Percentiles rank a stretch among this genome's conserved stretches.
Evolutionary conservation across 1,140 invertebrate genomes (phyloP).

Genomic region (Cataglyphis hispanica): DNA sequence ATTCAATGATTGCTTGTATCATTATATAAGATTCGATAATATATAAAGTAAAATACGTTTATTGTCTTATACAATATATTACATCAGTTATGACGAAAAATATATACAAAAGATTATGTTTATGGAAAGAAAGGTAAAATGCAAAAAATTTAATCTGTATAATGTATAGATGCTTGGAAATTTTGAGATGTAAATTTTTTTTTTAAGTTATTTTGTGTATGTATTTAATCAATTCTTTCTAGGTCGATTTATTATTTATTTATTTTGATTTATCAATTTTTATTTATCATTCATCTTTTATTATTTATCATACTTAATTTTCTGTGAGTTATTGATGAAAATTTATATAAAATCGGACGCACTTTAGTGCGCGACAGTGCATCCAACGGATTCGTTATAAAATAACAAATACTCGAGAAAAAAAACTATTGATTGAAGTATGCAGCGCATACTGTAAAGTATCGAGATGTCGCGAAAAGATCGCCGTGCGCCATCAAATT

Average conservation of each 20-base stretch:
- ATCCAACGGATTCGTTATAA: no score
- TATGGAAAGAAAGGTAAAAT: neutral
- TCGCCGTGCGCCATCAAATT: neutral
- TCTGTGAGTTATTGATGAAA: no score
- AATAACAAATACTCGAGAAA: no score
- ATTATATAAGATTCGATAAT: slow-evolving; percentile 12
- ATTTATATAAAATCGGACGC: no score
- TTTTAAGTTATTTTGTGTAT: neutral
- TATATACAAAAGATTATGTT: neutral
- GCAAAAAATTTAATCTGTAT: neutral
- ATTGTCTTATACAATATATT: neutral
- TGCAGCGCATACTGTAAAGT: neutral
- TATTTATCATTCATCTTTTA: no score
- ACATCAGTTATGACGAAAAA: neutral
- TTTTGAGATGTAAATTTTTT: neutral
- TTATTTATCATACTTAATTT: no score
- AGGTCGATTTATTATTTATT: neutral
- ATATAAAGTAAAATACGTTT: neutral
- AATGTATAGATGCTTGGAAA: neutral
- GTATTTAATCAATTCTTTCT: neutral
- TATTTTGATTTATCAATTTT: neutral
- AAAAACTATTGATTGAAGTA: no score
- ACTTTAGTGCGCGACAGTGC: no score
- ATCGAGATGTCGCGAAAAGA: neutral
- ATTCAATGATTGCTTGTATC: neutral